Conservation (phyloP, 2,113 vertebrate species). For the Cathartes aura region DNA sequence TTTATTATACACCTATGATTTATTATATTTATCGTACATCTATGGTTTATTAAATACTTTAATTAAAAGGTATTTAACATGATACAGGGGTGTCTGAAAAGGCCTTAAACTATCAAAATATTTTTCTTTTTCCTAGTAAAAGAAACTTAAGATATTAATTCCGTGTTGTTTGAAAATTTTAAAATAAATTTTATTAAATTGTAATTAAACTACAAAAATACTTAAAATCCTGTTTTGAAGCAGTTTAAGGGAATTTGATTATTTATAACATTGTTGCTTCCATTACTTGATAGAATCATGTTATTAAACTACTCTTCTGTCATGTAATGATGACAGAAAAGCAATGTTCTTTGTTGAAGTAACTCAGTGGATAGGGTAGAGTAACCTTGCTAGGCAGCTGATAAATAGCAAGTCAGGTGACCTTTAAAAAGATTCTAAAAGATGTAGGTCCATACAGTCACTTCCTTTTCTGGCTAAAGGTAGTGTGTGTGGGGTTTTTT, state of each 20-base stretch:
- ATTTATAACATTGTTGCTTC: neutral
- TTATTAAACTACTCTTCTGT: neutral
- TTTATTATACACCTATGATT: neutral
- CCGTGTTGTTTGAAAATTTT: neutral
- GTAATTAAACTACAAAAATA: slow-evolving; percentile 29
- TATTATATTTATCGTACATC: slow-evolving; percentile 12
- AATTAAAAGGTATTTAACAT: slow-evolving; percentile 62
- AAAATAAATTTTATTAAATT: neutral
- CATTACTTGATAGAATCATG: neutral
- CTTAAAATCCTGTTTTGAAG: neutral
- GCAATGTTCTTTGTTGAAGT: neutral
- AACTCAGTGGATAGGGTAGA: neutral
- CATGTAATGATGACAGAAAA: neutral
- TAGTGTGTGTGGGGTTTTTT: neutral
- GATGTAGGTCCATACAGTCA: neutral
- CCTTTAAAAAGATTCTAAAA: neutral
- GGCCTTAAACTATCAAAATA: slow-evolving; percentile 25
- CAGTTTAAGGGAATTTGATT: neutral
- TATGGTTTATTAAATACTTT: slow-evolving; percentile 59
- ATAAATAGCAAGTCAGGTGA: neutral
- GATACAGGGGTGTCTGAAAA: slow-evolving; percentile 49
- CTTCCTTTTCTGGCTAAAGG: neutral
- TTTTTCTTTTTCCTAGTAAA: neutral
- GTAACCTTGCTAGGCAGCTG: neutral
- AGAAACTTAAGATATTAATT: neutral